Percentiles rank a stretch among this genome's conserved stretches.
Evolutionary conservation across 2,797 vertebrate species (phyloP).

Genomic region (Bradypodion ventrale): DNA sequence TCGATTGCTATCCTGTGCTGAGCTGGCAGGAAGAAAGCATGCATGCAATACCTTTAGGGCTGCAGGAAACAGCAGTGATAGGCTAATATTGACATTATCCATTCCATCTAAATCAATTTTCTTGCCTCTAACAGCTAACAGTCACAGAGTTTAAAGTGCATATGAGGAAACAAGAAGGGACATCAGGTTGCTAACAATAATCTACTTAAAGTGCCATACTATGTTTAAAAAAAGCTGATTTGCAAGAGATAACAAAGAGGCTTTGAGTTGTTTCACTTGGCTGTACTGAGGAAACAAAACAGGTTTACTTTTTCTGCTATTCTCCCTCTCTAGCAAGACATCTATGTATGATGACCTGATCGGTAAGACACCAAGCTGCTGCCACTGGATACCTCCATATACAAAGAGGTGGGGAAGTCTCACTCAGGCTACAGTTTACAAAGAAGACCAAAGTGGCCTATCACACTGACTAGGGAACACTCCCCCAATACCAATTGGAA

Average conservation of each 20-base stretch:
- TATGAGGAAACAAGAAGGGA: conserved; percentile 67
- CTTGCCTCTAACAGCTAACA: conserved; percentile 39
- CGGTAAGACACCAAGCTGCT: neutral
- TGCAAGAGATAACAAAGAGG: conserved; percentile 46
- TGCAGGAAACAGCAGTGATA: neutral
- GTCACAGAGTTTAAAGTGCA: conserved; percentile 77
- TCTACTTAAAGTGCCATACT: conserved; percentile 71
- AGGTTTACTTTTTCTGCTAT: conserved; percentile 52
- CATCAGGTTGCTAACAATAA: conserved; percentile 21
- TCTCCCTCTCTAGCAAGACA: conserved; percentile 35
- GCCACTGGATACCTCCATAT: neutral
- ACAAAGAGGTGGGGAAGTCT: neutral
- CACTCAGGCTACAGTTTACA: conserved; percentile 18
- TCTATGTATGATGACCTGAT: neutral
- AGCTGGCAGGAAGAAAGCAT: too few relatives aligned
- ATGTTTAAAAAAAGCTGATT: conserved; percentile 63
- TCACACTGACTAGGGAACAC: neutral
- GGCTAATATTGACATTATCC: conserved; percentile 16
- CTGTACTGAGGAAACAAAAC: conserved; percentile 49
- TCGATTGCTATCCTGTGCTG: conserved; percentile 14
- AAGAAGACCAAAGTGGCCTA: neutral
- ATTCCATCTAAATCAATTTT: conserved; percentile 57
- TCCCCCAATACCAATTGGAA: neutral
- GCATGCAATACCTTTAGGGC: conserved; percentile 1
- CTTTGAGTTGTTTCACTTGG: conserved; percentile 39